Evolutionary conservation across 2,113 vertebrate species (phyloP), one percentile per base, ranked within the genome.

Genomic region (Phrynocephalus versicolor): DNA sequence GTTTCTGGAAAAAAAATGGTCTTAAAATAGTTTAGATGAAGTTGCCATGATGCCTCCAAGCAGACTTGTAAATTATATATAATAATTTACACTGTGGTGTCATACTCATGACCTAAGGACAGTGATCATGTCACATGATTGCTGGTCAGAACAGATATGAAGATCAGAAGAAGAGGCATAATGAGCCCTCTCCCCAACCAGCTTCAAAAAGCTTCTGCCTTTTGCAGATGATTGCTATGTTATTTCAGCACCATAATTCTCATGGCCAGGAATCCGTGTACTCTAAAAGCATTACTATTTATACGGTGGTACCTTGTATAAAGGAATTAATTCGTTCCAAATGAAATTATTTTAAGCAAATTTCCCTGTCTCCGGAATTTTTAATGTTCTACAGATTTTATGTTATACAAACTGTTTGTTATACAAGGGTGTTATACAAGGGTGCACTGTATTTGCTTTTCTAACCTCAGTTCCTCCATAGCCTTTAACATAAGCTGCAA

Each of bases 381-480:
- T n/a, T n/a, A n/a, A n/a, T n/a, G n/a, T n/a, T n/a, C n/a, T n/a
- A n/a, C n/a, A n/a, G n/a, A n/a, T n/a, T n/a, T n/a, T n/a, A n/a
- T n/a, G n/a, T n/a, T n/a, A n/a, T n/a, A n/a, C n/a, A n/a, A n/a
- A n/a, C n/a, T n/a, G n/a, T n/a, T n/a, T n/a, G n/a, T n/a, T n/a
- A n/a, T n/a, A n/a, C n/a, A n/a, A n/a, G n/a, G n/a, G n/a, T n/a
- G n/a, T n/a, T n/a, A n/a, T n/a, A n/a, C n/a, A n/a, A n/a, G n/a
- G n/a, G n/a, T n/a, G n/a, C n/a, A n/a, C n/a, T n/a, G n/a, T n/a
- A 90, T 90, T 87, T 82, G 58, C 30, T 25, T 18, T 91, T 60
- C n/a, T 72, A 69, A 19, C 76, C 39, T 90, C 64, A 3, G 41
- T 84, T 74, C 41, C 89, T 92, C 83, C 60, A 88, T 79, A 72